Base-by-base conservation (phyloP, 2,113 vertebrate genomes). In the Oxygymnocypris stewartii region DNA sequence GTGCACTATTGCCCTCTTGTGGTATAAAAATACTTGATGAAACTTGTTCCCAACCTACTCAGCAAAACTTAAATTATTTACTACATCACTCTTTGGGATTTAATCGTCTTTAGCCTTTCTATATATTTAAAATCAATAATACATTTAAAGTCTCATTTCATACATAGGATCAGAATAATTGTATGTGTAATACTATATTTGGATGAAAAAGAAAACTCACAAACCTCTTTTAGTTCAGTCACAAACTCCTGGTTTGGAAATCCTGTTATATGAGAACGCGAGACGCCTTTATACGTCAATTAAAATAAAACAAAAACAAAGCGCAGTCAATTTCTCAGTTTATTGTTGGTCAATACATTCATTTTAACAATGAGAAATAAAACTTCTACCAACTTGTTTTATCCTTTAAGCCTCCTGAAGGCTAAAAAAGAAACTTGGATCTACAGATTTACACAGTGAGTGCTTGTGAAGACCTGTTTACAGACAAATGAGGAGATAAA, bases 1-100 rank as follows among this genome's bases (percentile, higher is more conserved):
- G 81, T 23, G 51, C 20, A 37, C n/a, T 84, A 81, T 80, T 88
- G 87, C 89, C 79, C 87, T 86, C 89, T 88, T 84, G 84, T 74
- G 89, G 4, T 10, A 0, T 8, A 31, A n/a, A 4, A 37, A 3
- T 8, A 9, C n/a, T 37, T 37, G 67, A 18, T 61, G 23, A 61
- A 4, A 54, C 14, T 0, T 2, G 4, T 59, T 18, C 37, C n/a
- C 42, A 40, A 51, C 7, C 6, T 71, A 35, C 49, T 25, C 42
- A 20, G 11, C 47, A 35, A 1, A 31, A 5, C 18, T 28, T 40
- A 7, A 74, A 63, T 77, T 3, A 85, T 65, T 65, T 18, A 81
- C 57, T 42, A 16, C 8, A 65, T 57, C 35, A 14, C 14, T 40
- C 54, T 25, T 44, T 9, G 3, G 31, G 35, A 28, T 40, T 79